Conservation (phyloP, 2,888 invertebrate genomes). For the Cataglyphis cursor region DNA sequence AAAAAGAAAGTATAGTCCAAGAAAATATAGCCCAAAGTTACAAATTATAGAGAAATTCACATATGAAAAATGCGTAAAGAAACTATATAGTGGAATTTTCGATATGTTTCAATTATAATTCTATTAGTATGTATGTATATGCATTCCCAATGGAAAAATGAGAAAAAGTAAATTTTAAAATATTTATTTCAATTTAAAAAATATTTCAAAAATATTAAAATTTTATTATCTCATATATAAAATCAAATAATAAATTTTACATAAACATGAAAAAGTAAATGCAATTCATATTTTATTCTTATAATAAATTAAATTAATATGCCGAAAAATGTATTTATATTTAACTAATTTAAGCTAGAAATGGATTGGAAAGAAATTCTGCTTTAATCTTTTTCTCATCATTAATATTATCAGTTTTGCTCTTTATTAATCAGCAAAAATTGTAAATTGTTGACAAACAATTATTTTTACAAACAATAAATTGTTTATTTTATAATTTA, state of each 20-base stretch:
- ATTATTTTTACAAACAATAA: neutral
- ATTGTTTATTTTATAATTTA: neutral
- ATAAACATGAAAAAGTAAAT: neutral
- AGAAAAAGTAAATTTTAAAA: neutral
- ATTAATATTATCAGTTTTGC: neutral
- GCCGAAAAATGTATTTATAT: neutral
- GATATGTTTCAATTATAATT: neutral
- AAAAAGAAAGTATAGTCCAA: neutral
- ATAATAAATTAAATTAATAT: neutral
- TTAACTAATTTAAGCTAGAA: neutral
- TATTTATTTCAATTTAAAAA: neutral
- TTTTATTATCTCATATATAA: neutral
- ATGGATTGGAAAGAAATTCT: neutral
- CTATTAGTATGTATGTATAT: neutral
- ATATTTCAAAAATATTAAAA: neutral
- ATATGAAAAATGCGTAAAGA: neutral
- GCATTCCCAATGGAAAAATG: neutral
- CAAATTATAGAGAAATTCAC: neutral
- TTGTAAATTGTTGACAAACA: neutral
- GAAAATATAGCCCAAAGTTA: neutral
- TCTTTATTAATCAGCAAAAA: neutral
- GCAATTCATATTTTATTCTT: neutral
- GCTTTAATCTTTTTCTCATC: neutral
- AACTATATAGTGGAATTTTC: neutral
- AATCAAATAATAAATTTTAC: neutral